Base-by-base conservation (phyloP, 1,140 invertebrate species). In the Palaemon carinicauda region DNA sequence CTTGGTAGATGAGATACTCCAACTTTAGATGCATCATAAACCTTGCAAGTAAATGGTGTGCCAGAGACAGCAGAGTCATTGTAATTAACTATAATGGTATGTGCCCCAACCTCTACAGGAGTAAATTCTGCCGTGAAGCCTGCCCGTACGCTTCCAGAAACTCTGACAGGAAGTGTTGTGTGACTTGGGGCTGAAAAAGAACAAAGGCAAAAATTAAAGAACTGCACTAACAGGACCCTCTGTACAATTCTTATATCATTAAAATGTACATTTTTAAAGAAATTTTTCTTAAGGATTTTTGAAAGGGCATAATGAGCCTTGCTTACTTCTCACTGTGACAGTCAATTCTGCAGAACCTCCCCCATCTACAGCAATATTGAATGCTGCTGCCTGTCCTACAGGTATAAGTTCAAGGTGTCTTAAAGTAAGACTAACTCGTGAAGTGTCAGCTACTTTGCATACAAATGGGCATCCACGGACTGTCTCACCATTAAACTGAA, bases 71-170 rank as follows among this genome's bases (percentile, higher is more conserved):
- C 95, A 89, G 96, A 95, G 24, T 96, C 96, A 91, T 97, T 98
- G 91, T 98, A 98, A 91, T 97, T 96, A 52, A 97, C 95, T 82
- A 95, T 95, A 56, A 99, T 95, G 56, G 95, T 95, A 91, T 99
- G 97, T 0, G 96, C 95, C 79, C 97, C 97, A 54, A 99, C 97
- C 91, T 96, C 95, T 82, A 94, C 94, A 29, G 98, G 97, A 53
- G 96, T 96, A 91, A 98, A 99, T 91, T 98, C 97, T 29, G 96
- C 97, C 0, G 96, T 96, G 89, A 97, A 96, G 14, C 96, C 96
- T 88, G 83, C 75, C 90, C 96, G 94, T 69, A 96, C 94, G 91
- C 96, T 96, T 33, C 96, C 96, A 7, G 96, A 96, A n/a, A 98
- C 95, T 90, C 96, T 95, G 1, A 98, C 96, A 0, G 96, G 96